phyloP scores from a whole-genome alignment of 2,113 vertebrate species.

The Corythaeola cristata region DNA sequence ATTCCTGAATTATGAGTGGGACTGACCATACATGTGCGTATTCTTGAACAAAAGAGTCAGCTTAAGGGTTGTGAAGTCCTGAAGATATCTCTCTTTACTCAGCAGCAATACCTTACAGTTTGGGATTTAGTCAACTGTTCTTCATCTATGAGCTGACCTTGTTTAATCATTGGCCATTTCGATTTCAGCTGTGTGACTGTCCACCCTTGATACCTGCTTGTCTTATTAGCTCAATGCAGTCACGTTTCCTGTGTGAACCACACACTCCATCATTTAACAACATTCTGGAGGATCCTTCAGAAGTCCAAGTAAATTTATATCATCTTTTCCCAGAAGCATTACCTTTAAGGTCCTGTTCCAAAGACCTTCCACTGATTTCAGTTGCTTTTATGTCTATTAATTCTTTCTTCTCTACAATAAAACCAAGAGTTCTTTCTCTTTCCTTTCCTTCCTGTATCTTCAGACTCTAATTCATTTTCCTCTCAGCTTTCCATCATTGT shows the following conservation, averaged over 20 bases:
- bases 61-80: not conserved
- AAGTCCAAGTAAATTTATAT: not conserved
- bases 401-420: not conserved
- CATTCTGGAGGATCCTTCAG: not conserved
- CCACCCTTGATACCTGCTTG: not conserved
- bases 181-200: not conserved
- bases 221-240: not conserved
- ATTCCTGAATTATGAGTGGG: not conserved
- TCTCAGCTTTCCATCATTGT: not conserved
- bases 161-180: not conserved
- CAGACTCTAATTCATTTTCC: not conserved
- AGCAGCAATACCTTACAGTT: not conserved
- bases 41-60: not conserved
- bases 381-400: not conserved
- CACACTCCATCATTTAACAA: not conserved
- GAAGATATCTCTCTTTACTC: not conserved
- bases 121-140: not conserved
- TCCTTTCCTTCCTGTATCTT: not conserved
- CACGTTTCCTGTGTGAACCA: not conserved
- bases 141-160: not conserved
- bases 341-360: not conserved
- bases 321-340: not conserved
- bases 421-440: not conserved
- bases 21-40: not conserved
- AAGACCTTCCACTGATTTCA: not conserved